Conservation (phyloP, 2,797 vertebrate genomes). For the Acrocephalus scirpaceus region DNA sequence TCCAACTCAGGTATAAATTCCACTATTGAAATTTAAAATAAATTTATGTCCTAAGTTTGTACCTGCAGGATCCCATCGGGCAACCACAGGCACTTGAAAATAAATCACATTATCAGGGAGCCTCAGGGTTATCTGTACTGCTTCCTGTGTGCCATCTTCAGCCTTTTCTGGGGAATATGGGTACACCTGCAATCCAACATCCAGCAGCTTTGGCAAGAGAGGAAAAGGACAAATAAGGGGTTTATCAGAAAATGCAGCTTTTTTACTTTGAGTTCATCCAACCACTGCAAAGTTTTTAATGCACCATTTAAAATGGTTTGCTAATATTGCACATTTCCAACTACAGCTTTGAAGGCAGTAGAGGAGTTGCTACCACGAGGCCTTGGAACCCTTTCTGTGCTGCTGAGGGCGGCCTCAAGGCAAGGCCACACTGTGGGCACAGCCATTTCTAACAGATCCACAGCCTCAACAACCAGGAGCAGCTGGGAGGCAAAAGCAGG, state of each 20-base stretch:
- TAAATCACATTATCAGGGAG: constrained; percentile 79
- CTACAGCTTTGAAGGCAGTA: fast-evolving
- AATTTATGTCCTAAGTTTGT: background rate
- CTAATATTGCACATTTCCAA: background rate
- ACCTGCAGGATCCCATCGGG: constrained; percentile 87
- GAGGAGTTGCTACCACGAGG: fast-evolving
- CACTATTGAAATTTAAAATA: background rate
- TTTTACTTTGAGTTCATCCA: too few relatives aligned
- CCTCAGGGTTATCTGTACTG: constrained; percentile 77
- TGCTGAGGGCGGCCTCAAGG: background rate
- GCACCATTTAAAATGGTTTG: background rate
- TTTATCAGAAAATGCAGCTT: background rate
- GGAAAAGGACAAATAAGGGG: background rate
- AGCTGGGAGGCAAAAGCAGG: background rate
- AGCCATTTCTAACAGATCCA: background rate
- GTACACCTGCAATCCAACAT: constrained; percentile 77
- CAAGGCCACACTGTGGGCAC: background rate
- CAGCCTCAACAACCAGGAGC: background rate
- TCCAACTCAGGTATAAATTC: background rate
- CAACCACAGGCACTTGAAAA: constrained; percentile 83
- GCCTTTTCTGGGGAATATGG: constrained; percentile 70
- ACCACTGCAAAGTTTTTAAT: background rate
- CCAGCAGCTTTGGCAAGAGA: constrained; percentile 72
- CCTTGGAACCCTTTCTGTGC: background rate
- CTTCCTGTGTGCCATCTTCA: constrained; percentile 52